These are phyloP conservation scores for Syngnathus rostellatus DNA, from an alignment of 2,797 vertebrate species.

Conservation along the genomic window DNA sequence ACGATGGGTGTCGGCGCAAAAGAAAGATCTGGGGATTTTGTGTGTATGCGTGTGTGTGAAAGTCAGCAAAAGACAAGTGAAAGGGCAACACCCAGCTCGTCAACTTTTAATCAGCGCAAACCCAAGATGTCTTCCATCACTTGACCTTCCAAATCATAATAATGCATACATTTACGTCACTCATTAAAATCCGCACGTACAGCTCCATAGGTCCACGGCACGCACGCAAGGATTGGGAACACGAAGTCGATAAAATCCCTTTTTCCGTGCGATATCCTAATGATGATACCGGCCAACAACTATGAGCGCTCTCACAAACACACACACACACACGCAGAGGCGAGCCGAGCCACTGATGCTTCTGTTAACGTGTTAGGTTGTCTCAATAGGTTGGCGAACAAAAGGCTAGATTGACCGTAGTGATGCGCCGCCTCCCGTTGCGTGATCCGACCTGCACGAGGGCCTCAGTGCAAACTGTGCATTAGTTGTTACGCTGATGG, in stretches of 20 bases:
- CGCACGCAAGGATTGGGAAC: background rate
- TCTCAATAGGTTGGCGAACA: conserved; percentile 37
- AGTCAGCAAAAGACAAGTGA: conserved; percentile 35
- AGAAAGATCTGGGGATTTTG: conserved; percentile 36
- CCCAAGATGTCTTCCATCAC: conserved; percentile 16
- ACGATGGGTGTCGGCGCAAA: conserved; percentile 40
- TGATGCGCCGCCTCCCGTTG: conserved; percentile 49
- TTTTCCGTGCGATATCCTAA: conserved; percentile 18
- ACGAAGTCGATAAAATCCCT: conserved; percentile 11
- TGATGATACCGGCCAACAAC: conserved; percentile 23
- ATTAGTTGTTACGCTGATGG: conserved; percentile 60
- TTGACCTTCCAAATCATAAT: conserved; percentile 12
- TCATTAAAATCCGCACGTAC: conserved; percentile 1
- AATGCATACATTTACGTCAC: background rate
- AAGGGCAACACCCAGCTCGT: conserved; percentile 42
- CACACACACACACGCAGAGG: conserved; percentile 4
- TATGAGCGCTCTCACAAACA: background rate
- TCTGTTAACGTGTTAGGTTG: conserved; percentile 41
- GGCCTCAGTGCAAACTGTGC: conserved; percentile 57
- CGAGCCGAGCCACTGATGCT: conserved; percentile 34
- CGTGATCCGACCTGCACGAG: conserved; percentile 43
- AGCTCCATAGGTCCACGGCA: background rate
- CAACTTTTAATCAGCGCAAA: conserved; percentile 30
- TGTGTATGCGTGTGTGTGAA: conserved; percentile 14
- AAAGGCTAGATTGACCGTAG: conserved; percentile 49